These are phyloP conservation scores for Pycnomerus fuliginosus DNA, from an alignment of 2,888 invertebrate species.

Conservation along the genomic window DNA sequence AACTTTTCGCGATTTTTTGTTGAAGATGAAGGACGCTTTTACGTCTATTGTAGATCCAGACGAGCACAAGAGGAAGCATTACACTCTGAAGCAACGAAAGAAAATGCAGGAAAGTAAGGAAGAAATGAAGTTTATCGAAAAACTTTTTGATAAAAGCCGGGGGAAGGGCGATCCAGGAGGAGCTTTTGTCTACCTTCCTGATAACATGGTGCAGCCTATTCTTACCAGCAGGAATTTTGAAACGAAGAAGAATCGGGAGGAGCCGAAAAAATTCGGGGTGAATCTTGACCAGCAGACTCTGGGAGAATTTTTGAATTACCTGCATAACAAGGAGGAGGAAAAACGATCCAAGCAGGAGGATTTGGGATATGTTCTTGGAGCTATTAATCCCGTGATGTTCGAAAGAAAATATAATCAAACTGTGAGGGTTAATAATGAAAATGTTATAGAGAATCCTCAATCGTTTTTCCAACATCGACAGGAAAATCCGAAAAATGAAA, in stretches of 20 bases:
- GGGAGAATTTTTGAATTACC: slow-evolving; percentile 1
- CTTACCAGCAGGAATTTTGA: slow-evolving; percentile 20
- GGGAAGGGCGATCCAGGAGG: slow-evolving; percentile 11
- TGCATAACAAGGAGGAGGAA: slow-evolving; percentile 2
- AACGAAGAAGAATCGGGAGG: slow-evolving; percentile 7
- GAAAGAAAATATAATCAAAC: slow-evolving; percentile 34
- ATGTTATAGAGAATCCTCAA: background rate
- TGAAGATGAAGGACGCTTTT: slow-evolving; percentile 31
- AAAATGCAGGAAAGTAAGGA: slow-evolving; percentile 17
- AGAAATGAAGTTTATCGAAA: slow-evolving; percentile 13
- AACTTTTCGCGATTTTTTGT: slow-evolving; percentile 32
- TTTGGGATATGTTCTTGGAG: slow-evolving; percentile 29
- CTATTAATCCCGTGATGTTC: slow-evolving; percentile 35
- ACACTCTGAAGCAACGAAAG: slow-evolving; percentile 9
- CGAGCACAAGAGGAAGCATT: slow-evolving; percentile 12
- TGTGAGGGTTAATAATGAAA: slow-evolving; percentile 15
- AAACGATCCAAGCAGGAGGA: background rate
- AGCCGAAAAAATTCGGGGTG: background rate
- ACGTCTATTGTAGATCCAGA: slow-evolving; percentile 15
- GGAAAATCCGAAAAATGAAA: background rate
- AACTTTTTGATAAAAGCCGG: slow-evolving; percentile 3
- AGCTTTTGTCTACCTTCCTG: slow-evolving; percentile 26
- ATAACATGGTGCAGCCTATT: slow-evolving; percentile 34
- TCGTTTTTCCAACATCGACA: background rate
- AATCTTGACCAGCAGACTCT: slow-evolving; percentile 9